A percentile compares a stretch with the other conserved stretches of the same genome.
These are phyloP conservation scores for Schizopygopsis pylzovi DNA, from an alignment of 2,797 vertebrate species.

Conservation along the genomic window DNA sequence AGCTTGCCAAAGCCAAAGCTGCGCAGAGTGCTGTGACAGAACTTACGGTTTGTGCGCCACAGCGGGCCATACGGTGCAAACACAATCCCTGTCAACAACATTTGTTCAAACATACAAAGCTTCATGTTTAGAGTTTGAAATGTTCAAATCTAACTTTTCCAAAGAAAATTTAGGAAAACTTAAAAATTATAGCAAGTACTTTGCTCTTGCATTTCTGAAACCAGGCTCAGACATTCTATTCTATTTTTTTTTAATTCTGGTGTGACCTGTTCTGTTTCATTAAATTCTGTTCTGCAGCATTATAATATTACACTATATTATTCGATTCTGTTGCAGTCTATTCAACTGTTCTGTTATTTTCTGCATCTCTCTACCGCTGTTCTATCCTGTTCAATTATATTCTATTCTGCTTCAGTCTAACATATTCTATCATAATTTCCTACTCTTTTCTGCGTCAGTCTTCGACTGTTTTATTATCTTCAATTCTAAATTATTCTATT, in stretches of 20 bases:
- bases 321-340: not conserved
- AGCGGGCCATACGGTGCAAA: constrained; percentile 91
- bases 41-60: constrained; percentile 92
- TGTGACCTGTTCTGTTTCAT: not conserved
- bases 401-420: not conserved
- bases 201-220: not conserved
- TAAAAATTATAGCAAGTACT: no score
- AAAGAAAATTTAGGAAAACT: not conserved
- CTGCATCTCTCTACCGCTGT: not conserved
- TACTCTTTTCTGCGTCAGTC: not conserved
- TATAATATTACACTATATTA: not conserved
- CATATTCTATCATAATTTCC: no score
- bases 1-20: constrained; percentile 91
- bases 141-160: not conserved
- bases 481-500: not conserved
- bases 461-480: not conserved
- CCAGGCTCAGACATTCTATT: not conserved
- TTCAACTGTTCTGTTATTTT: not conserved
- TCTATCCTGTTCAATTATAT: not conserved
- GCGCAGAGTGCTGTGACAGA: constrained; percentile 89
- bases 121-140: not conserved
- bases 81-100: constrained; percentile 83
- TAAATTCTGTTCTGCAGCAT: not conserved
- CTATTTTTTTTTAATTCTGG: no score
- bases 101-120: not conserved